Percentiles rank a stretch among this genome's conserved stretches.
Evolutionary conservation across 2,888 invertebrate genomes (phyloP).

Genomic region (Hydraecia micacea): DNA sequence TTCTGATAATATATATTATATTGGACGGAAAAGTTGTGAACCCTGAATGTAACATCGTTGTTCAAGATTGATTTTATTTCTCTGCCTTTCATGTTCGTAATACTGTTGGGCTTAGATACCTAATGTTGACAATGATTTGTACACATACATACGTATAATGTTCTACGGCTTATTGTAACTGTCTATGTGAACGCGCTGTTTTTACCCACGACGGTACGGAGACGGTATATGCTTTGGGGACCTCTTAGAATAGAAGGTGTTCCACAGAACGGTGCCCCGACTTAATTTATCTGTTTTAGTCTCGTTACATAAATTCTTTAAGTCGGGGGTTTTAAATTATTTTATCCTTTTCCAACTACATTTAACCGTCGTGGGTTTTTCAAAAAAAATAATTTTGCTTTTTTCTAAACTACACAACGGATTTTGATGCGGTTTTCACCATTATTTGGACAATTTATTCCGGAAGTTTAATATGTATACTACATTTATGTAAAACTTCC

Average conservation of each 20-base stretch:
- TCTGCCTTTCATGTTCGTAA: background rate
- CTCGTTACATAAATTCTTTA: too few relatives aligned
- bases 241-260: too few relatives aligned
- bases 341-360: too few relatives aligned
- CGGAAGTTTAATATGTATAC: background rate
- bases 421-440: background rate
- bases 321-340: too few relatives aligned
- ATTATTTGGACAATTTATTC: background rate
- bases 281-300: too few relatives aligned
- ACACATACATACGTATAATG: background rate
- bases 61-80: background rate
- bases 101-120: background rate
- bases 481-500: background rate
- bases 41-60: background rate
- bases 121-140: background rate
- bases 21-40: slow-evolving; percentile 16
- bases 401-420: background rate
- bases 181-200: background rate
- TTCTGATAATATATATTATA: slow-evolving; percentile 10
- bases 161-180: background rate
- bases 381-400: too few relatives aligned
- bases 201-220: too few relatives aligned
- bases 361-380: too few relatives aligned
- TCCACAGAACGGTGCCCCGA: too few relatives aligned
- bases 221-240: too few relatives aligned